Conservation (phyloP, 1,140 invertebrate species). For the Marisa cornuarietis region DNA sequence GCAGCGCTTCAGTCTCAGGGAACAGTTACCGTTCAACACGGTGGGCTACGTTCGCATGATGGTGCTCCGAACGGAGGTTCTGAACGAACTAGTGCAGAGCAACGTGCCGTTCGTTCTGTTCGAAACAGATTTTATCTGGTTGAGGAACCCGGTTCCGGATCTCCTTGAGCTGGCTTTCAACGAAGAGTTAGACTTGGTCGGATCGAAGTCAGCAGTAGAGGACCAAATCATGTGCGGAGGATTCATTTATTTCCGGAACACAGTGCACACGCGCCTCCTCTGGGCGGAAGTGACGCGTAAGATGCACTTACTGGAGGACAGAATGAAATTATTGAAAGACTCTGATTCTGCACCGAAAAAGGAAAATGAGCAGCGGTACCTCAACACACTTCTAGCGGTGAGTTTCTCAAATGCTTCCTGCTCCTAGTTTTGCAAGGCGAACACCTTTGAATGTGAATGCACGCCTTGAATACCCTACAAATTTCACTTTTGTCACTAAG, state of each 20-base stretch:
- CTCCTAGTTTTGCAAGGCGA: too few species aligned
- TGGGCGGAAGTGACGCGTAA: background rate
- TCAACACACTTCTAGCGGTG: background rate
- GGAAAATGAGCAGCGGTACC: background rate
- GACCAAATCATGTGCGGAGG: slow-evolving; percentile 1
- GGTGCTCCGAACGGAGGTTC: background rate
- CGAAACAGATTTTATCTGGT: slow-evolving; percentile 5
- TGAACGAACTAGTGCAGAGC: background rate
- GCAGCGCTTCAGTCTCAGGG: background rate
- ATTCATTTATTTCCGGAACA: slow-evolving; percentile 11
- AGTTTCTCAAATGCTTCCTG: too few species aligned
- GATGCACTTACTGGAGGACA: background rate
- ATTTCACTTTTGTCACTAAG: too few species aligned
- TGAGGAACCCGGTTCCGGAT: background rate
- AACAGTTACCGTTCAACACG: background rate
- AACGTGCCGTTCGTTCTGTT: background rate
- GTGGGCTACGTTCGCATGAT: slow-evolving; percentile 6
- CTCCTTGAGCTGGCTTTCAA: background rate
- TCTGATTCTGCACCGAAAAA: background rate
- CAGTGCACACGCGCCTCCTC: background rate
- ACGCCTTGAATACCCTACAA: too few species aligned
- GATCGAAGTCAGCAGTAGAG: background rate
- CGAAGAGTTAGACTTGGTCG: background rate
- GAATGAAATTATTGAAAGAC: background rate
- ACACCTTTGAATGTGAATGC: too few species aligned